Base-by-base conservation (phyloP, 2,797 vertebrate species). In the Helarctos malayanus region DNA sequence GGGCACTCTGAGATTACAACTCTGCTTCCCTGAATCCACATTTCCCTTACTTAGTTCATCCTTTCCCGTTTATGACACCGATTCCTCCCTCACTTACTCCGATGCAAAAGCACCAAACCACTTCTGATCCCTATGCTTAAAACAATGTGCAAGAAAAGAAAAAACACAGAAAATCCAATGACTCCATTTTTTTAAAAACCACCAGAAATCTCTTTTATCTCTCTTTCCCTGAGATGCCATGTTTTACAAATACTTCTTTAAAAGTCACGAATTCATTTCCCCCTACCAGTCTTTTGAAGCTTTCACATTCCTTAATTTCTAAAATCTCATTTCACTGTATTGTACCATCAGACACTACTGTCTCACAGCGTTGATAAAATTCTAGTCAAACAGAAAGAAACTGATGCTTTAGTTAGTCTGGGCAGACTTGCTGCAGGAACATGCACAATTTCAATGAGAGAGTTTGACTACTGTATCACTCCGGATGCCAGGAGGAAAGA, bases 321-420 rank as follows among this genome's bases (percentile, higher is more conserved):
- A 80, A 92, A 95, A 54, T 63, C 32, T 56, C 45, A 5, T 56
- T 95, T 93, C 61, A 57, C 23, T 54, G 41, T 63, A 71, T 16
- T 80, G 49, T 19, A 29, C 5, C 45, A n/a, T 47, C n/a, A 54
- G 19, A 69, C 4, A 57, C 52, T 38, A 61, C 56, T 12, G 0
- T 65, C 73, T 29, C 38, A 27, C 56, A 88, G 7, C 10, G 5
- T 23, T 76, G 63, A 41, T 52, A 91, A 84, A 84, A 85, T 85
- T 63, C 68, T 59, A 89, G 49, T 52, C 87, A 35, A 91, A 84
- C 19, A 95, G 41, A 93, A 85, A 75, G 71, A 90, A 90, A 57
- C 4, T 15, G 27, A 89, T 25, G 75, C 54, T 81, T 82, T 73
- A 32, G 49, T 61, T 79, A 54, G 57, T 38, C 65, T 38, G 61